Conservation (phyloP, 2,888 invertebrate species). For the Oxytorus armatus region DNA sequence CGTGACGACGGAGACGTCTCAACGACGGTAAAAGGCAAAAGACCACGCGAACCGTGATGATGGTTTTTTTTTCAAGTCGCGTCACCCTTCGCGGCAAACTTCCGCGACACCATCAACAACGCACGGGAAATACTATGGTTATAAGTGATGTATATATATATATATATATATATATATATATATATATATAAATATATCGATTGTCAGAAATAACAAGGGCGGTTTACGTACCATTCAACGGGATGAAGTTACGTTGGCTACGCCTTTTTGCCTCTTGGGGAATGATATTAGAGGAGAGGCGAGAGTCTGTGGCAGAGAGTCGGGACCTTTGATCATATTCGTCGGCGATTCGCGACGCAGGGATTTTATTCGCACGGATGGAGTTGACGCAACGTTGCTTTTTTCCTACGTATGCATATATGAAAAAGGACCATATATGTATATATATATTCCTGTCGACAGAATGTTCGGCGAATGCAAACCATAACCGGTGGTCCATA, state of each 20-base stretch:
- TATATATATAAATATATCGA: slow-evolving; percentile 1
- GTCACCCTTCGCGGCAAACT: slow-evolving; percentile 55
- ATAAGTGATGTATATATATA: slow-evolving; percentile 48
- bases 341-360: slow-evolving; percentile 70
- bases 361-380: slow-evolving; percentile 70
- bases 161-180: slow-evolving; percentile 14
- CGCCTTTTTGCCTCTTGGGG: slow-evolving; percentile 20
- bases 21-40: slow-evolving; percentile 47
- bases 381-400: slow-evolving; percentile 66
- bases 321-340: slow-evolving; percentile 72
- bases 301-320: slow-evolving; percentile 49
- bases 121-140: slow-evolving; percentile 34
- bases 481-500: slow-evolving; percentile 50
- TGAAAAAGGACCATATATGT: slow-evolving; percentile 10
- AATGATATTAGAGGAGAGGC: slow-evolving; percentile 29
- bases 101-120: slow-evolving; percentile 39
- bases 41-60: slow-evolving; percentile 30
- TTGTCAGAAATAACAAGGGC: background rate
- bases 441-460: slow-evolving; percentile 8
- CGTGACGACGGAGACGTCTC: slow-evolving; percentile 32
- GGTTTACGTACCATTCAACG: background rate
- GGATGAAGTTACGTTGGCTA: background rate
- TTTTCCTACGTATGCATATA: slow-evolving; percentile 43
- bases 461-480: slow-evolving; percentile 56
- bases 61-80: slow-evolving; percentile 22